Base-by-base conservation (phyloP, 2,888 invertebrate species). In the Poecilus cupreus region DNA sequence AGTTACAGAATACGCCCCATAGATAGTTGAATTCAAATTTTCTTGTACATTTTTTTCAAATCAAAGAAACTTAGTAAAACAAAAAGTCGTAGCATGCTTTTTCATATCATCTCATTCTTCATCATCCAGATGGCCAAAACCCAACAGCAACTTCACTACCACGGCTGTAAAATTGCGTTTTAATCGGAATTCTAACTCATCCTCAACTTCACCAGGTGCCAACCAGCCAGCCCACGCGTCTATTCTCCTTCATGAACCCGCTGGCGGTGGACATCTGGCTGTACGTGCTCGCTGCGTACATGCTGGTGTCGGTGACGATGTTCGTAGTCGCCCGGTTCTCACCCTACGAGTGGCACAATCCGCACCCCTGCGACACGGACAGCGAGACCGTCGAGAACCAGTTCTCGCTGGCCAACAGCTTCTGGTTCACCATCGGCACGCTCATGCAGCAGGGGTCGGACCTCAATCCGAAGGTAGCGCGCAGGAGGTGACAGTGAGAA, bases 371-470 rank as follows among this genome's bases (percentile, higher is more conserved):
- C 86, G 92, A 94, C 85, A 88, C 90, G 78, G 92, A 93, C 83
- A 91, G 91, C 84, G 91, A 91, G 84, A 89, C 92, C 22, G 91
- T 93, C 54, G 94, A 94, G 87, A 96, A 96, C 89, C 95, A 96
- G 87, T 97, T 97, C 88, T 94, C 94, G 20, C 89, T 96, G 83
- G 92, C 95, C 32, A 96, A 97, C 88, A 94, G 94, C 86, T 94
- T 96, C 88, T 96, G 96, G 96, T 96, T 96, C 88, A 94, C 95
- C 22, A 95, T 96, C 78, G 96, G 96, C n/a, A 96, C 96, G 0
- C 91, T 97, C 72, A 95, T 97, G 94, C 96, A 96, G 86, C 96
- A 96, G 89, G 95, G 95, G 84, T 94, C 94, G 54, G 94, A 94
- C 86, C 89, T 95, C 78, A 94, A 95, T 88, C 96, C 96, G 3